These are phyloP conservation scores for Coelinius sp. DNA, from an alignment of 2,888 invertebrate genomes.

Conservation along the genomic window DNA sequence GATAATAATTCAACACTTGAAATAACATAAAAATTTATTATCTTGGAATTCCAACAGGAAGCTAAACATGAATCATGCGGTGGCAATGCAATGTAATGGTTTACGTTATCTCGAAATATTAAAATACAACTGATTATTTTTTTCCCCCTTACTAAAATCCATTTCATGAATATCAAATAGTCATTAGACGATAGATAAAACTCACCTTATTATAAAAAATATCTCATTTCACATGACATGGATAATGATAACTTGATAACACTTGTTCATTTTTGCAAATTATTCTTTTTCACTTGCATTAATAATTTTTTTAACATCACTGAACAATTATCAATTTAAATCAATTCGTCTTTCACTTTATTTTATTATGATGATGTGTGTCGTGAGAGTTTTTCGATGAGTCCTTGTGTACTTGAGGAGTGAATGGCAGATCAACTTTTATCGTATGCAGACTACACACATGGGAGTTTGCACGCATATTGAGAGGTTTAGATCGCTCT, in stretches of 20 bases:
- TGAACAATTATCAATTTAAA: background rate
- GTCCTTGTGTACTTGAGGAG: background rate
- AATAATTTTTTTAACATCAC: background rate
- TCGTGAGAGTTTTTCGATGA: background rate
- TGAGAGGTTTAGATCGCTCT: background rate
- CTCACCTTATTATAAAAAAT: background rate
- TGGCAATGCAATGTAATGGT: background rate
- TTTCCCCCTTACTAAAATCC: background rate
- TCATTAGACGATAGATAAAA: background rate
- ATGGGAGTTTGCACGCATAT: conserved; percentile 2
- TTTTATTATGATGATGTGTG: background rate
- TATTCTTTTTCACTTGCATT: too few relatives aligned
- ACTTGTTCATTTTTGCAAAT: too few relatives aligned
- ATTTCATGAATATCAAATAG: background rate
- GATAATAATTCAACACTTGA: conserved; percentile 6
- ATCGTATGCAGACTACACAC: conserved; percentile 21
- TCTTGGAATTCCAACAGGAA: conserved; percentile 13
- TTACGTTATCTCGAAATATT: conserved; percentile 4
- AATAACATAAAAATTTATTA: background rate
- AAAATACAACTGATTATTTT: background rate
- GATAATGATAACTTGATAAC: background rate
- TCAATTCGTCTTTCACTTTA: background rate
- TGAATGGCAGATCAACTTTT: conserved; percentile 18
- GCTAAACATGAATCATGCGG: conserved; percentile 18
- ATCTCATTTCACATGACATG: background rate